Evolutionary conservation across 2,113 vertebrate genomes (phyloP).

Genomic region (Setophaga kirtlandii): DNA sequence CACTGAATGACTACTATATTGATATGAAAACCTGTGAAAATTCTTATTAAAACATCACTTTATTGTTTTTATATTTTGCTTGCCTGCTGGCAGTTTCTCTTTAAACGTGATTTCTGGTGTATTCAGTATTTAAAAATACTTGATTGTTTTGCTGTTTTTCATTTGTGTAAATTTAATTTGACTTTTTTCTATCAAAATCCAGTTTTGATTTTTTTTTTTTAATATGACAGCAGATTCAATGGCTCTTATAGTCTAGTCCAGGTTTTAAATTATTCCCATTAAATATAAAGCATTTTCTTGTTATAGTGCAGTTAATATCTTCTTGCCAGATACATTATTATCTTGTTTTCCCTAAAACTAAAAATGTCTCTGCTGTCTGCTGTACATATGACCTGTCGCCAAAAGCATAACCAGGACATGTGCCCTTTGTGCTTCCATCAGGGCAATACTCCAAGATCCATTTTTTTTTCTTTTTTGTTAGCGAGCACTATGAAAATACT

Average conservation of each 20-base stretch:
- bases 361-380: not conserved
- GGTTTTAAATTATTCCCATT: not conserved
- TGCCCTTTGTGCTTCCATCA: not conserved
- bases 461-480: not conserved
- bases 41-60: not conserved
- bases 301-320: not conserved
- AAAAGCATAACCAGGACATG: not conserved
- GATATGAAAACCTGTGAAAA: not conserved
- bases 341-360: not conserved
- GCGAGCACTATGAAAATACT: not conserved
- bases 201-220: not conserved
- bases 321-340: not conserved
- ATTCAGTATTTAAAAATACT: not conserved
- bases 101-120: not conserved
- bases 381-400: not conserved
- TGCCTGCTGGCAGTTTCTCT: not conserved
- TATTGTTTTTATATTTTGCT: not conserved
- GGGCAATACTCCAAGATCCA: not conserved
- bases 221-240: not conserved
- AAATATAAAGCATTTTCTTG: not conserved
- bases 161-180: not conserved
- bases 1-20: not conserved
- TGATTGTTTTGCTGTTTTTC: not conserved
- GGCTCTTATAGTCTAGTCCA: not conserved
- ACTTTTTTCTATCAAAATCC: not conserved